A percentile compares a stretch with the other conserved stretches of the same genome.
These are phyloP conservation scores for Merops nubicus DNA, from an alignment of 2,113 vertebrate species.

Conservation along the genomic window DNA sequence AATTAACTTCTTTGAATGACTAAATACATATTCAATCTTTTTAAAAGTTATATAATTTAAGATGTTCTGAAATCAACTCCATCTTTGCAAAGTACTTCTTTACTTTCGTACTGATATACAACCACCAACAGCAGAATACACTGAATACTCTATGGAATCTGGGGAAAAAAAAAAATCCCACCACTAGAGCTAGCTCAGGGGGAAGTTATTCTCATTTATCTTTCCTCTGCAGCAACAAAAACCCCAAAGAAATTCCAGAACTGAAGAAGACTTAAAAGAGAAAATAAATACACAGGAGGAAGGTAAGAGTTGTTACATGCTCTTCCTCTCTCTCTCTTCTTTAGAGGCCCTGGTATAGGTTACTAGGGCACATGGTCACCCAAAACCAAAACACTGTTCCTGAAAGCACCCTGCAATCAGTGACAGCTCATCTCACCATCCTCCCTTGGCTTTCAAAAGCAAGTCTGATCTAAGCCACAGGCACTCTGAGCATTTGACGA, in stretches of 20 bases:
- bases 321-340: background rate
- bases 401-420: background rate
- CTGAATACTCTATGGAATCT: background rate
- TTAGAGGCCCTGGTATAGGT: background rate
- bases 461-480: background rate
- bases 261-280: background rate
- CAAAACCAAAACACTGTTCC: background rate
- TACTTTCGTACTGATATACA: background rate
- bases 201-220: background rate
- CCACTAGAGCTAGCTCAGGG: background rate
- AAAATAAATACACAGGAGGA: background rate
- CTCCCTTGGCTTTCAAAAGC: background rate
- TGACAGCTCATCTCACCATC: background rate
- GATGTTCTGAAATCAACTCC: background rate
- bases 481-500: background rate
- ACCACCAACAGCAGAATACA: background rate
- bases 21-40: background rate
- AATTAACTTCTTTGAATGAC: background rate
- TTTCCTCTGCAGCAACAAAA: background rate
- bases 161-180: background rate
- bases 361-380: background rate
- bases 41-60: background rate
- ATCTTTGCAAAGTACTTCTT: background rate
- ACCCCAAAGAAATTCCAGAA: background rate
- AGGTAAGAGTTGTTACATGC: background rate